These are phyloP conservation scores for Nephrocerus scutellatus DNA, from an alignment of 2,888 invertebrate species.

Conservation along the genomic window DNA sequence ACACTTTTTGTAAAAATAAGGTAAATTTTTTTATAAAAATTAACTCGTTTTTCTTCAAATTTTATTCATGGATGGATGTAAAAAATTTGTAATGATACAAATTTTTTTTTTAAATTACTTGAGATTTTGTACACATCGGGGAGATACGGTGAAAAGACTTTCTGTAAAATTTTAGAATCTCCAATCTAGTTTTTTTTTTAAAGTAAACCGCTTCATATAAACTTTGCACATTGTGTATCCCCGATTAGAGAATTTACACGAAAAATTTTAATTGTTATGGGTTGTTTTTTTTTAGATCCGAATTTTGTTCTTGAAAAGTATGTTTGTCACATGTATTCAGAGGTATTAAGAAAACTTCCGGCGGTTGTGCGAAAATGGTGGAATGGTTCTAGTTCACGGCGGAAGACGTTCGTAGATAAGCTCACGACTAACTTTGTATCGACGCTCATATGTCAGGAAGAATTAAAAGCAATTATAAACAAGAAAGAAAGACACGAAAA, in stretches of 20 bases:
- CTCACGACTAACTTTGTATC: constrained; percentile 63
- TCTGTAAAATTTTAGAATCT: too few relatives aligned
- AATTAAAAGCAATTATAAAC: constrained; percentile 53
- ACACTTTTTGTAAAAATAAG: too few relatives aligned
- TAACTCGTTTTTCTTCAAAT: too few relatives aligned
- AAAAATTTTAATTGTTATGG: too few relatives aligned
- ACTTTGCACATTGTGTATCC: not conserved
- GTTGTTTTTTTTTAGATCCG: constrained; percentile 25
- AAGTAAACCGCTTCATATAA: not conserved
- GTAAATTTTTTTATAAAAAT: not conserved
- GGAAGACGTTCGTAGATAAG: constrained; percentile 60
- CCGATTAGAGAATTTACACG: too few relatives aligned
- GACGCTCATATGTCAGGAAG: constrained; percentile 58
- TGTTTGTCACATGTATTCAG: constrained; percentile 61
- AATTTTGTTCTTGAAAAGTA: constrained; percentile 39
- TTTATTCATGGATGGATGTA: too few relatives aligned
- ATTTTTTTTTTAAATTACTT: too few relatives aligned
- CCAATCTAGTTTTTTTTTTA: too few relatives aligned
- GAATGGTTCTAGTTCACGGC: constrained; percentile 58
- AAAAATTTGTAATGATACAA: too few relatives aligned
- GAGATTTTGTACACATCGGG: too few relatives aligned
- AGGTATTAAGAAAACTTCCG: constrained; percentile 59
- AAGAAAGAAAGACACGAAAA: constrained; percentile 56
- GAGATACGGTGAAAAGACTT: too few relatives aligned
- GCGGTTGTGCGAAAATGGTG: constrained; percentile 74